phyloP scores from a whole-genome alignment of 2,113 vertebrate genomes.

The Telmatochromis bifrenatus region DNA sequence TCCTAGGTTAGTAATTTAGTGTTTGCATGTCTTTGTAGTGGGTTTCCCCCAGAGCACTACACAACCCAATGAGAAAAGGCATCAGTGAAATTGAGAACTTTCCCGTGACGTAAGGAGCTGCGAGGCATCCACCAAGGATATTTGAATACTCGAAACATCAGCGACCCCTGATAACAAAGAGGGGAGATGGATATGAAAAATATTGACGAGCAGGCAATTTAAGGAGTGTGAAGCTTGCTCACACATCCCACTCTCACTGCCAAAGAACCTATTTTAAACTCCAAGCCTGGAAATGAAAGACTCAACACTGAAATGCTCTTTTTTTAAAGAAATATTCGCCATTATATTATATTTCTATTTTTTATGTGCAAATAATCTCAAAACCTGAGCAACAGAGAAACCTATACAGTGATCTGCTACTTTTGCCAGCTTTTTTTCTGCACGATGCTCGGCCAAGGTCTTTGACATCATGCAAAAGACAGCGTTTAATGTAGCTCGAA shows the following conservation, averaged over 20 bases:
- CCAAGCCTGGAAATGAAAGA: conserved; percentile 21
- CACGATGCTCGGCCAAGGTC: conserved; percentile 30
- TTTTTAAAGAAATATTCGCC: background rate
- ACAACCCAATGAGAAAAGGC: conserved; percentile 34
- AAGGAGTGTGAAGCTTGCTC: conserved; percentile 24
- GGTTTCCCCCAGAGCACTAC: conserved; percentile 28
- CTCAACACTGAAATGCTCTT: background rate
- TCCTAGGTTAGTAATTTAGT: conserved; percentile 53
- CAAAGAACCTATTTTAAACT: conserved; percentile 52
- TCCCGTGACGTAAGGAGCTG: conserved; percentile 49
- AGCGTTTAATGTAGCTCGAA: conserved; percentile 68
- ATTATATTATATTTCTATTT: background rate
- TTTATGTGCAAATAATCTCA: conserved; percentile 1
- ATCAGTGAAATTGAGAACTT: conserved; percentile 51
- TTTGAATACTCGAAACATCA: conserved; percentile 47
- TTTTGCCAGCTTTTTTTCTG: conserved; percentile 21
- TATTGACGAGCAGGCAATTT: conserved; percentile 55
- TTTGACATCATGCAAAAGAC: conserved; percentile 66
- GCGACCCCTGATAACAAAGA: conserved; percentile 53
- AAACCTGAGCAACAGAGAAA: background rate
- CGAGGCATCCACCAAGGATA: conserved; percentile 53
- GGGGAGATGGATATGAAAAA: conserved; percentile 49
- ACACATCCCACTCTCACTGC: conserved; percentile 48
- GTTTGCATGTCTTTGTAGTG: conserved; percentile 63
- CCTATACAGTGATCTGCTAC: background rate